phyloP scores from a whole-genome alignment of 2,888 invertebrate genomes.

The Apotomis turbidana region DNA sequence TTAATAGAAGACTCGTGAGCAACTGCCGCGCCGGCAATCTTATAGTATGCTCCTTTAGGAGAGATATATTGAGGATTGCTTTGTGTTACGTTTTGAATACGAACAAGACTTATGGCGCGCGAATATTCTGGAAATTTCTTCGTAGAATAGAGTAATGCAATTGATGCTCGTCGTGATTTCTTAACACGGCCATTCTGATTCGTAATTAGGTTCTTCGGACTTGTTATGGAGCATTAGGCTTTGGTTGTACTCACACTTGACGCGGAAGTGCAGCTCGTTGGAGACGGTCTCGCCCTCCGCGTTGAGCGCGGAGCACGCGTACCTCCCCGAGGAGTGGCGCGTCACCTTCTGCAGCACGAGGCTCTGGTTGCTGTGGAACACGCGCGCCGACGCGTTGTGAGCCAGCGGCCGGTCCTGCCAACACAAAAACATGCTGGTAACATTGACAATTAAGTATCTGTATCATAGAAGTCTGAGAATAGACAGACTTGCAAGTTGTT shows the following conservation, averaged over 20 bases:
- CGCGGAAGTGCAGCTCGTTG: slow-evolving; percentile 92
- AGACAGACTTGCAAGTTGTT: no score
- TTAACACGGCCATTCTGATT: no score
- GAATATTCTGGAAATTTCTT: no score
- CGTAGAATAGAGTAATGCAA: no score
- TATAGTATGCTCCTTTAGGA: not conserved
- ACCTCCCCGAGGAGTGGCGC: slow-evolving; percentile 92
- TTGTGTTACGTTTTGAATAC: not conserved
- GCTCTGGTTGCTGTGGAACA: slow-evolving; percentile 96
- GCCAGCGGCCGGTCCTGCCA: slow-evolving; percentile 89
- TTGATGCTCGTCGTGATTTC: no score
- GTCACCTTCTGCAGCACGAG: slow-evolving; percentile 95
- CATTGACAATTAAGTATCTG: no score
- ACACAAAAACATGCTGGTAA: slow-evolving; percentile 16
- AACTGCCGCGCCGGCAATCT: not conserved
- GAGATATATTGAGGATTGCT: not conserved
- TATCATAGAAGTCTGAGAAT: no score
- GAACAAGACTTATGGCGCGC: not conserved
- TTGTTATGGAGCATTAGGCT: no score
- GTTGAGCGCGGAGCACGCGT: slow-evolving; percentile 95
- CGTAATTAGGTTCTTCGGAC: no score
- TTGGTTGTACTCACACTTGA: slow-evolving; percentile 90
- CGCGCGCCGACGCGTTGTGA: slow-evolving; percentile 93
- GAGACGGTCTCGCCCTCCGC: slow-evolving; percentile 94
- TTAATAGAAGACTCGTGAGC: slow-evolving; percentile 14